A percentile compares a stretch with the other conserved stretches of the same genome.
These are phyloP conservation scores for Spizaetus ornatus DNA, from an alignment of 2,113 vertebrate genomes.

Conservation along the genomic window DNA sequence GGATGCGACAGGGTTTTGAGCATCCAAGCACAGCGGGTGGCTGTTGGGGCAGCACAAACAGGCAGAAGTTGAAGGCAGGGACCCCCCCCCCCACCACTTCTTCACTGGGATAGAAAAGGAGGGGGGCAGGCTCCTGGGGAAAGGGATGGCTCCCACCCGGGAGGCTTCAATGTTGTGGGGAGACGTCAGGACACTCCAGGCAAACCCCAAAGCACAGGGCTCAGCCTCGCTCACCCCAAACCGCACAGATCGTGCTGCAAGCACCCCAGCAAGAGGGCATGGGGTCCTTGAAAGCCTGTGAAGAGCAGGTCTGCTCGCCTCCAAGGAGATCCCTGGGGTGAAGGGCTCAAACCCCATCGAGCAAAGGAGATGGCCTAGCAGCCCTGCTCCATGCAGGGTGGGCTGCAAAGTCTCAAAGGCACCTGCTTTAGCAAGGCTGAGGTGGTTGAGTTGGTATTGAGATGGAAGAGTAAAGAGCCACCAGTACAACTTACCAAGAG, in stretches of 20 bases:
- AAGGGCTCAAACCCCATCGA: not conserved
- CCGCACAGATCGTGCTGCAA: fast-evolving
- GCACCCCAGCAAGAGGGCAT: not conserved
- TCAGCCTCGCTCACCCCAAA: too few species aligned
- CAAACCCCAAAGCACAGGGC: not conserved
- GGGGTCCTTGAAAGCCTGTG: fast-evolving
- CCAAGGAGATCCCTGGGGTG: fast-evolving
- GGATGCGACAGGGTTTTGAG: not conserved
- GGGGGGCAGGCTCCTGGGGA: not conserved
- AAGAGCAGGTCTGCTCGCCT: not conserved
- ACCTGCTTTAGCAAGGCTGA: not conserved
- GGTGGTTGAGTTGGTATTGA: not conserved
- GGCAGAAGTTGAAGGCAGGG: not conserved
- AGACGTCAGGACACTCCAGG: not conserved
- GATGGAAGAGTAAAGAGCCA: not conserved
- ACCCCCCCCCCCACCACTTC: too few species aligned
- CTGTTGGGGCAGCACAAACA: not conserved
- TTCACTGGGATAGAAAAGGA: not conserved
- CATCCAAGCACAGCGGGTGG: fast-evolving
- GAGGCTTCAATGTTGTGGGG: too few species aligned
- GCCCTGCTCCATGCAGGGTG: not conserved
- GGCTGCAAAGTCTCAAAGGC: not conserved
- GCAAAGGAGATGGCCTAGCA: not conserved
- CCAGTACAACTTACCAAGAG: not conserved
- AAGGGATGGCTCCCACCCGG: not conserved